These are phyloP conservation scores for Entomyzon cyanotis DNA, from an alignment of 2,113 vertebrate genomes.

Conservation along the genomic window DNA sequence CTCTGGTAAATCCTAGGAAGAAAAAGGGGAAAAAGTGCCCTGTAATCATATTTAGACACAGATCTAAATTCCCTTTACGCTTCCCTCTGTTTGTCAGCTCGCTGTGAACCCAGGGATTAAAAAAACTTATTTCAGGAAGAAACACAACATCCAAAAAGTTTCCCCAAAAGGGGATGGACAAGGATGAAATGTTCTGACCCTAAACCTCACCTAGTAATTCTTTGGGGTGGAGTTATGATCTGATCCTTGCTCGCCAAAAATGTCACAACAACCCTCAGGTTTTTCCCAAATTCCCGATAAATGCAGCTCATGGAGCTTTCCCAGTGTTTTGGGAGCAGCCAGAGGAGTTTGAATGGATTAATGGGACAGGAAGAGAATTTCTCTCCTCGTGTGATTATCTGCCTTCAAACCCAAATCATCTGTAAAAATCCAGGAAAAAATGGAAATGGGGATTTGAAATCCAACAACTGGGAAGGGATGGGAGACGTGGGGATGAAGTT, in stretches of 20 bases:
- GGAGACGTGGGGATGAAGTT: fast-evolving
- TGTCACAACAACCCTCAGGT: neutral
- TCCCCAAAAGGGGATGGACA: neutral
- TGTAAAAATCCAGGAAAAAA: neutral
- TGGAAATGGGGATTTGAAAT: neutral
- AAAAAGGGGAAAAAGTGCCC: fast-evolving
- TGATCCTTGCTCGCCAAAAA: neutral
- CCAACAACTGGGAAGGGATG: neutral
- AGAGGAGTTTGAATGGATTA: neutral
- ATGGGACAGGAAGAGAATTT: neutral
- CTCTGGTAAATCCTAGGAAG: neutral
- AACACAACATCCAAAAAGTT: neutral
- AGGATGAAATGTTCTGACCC: neutral
- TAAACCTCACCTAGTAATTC: fast-evolving
- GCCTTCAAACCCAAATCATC: neutral
- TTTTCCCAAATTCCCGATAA: neutral
- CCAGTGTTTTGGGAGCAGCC: fast-evolving
- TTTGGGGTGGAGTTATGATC: neutral
- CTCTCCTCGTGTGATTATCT: fast-evolving
- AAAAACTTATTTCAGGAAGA: neutral
- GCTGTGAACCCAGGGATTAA: neutral
- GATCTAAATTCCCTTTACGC: neutral
- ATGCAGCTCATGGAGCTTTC: neutral
- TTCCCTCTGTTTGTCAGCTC: neutral
- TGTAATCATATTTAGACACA: neutral